Base-by-base conservation (phyloP, 2,113 vertebrate species). In the Halcyon senegalensis region DNA sequence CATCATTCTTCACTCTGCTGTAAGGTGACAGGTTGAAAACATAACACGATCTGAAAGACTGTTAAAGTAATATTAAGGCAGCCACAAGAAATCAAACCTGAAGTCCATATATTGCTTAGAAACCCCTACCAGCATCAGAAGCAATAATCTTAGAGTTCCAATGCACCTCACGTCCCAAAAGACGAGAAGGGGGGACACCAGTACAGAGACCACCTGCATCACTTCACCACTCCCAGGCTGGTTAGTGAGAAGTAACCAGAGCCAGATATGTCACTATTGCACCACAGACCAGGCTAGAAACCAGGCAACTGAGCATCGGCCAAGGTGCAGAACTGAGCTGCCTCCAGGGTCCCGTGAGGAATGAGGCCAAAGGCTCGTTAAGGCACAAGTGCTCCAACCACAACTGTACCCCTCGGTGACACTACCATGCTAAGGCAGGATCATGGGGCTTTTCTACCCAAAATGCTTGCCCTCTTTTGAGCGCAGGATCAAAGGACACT, bases 121-220 rank as follows among this genome's bases (percentile, higher is more conserved):
- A 51, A n/a, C 9, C 28, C 27, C 27, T 81, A 48, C 3, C 41
- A 89, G 70, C 4, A 0, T 10, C 81, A 60, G 20, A 13, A 78
- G 2, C n/a, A 10, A 13, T 0, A 0, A 66, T 15, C 87, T 16
- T 31, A 3, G 14, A 37, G 25, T 37, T 56, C 74, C 59, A 35
- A 6, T 3, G 17, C 25, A 33, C 20, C 31, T 53, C 44, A 4
- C 2, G 24, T 4, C 27, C 14, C 3, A 50, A 13, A 25, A 41
- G 41, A 6, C 11, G 5, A 7, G 30, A 19, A 17, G 18, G 55
- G 55, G 31, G 31, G 7, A 14, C 19, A 23, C 6, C 4, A n/a
- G 14, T 14, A 31, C 2, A 17, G 30, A 44, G 19, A 58, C 11
- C 24, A 39, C 20, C 7, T 17, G 4, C 14, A 11, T 6, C 28